Percentiles rank a stretch among this genome's conserved stretches.
These are phyloP conservation scores for Tragelaphus strepsiceros DNA, from an alignment of 2,113 vertebrate genomes.

Conservation along the genomic window DNA sequence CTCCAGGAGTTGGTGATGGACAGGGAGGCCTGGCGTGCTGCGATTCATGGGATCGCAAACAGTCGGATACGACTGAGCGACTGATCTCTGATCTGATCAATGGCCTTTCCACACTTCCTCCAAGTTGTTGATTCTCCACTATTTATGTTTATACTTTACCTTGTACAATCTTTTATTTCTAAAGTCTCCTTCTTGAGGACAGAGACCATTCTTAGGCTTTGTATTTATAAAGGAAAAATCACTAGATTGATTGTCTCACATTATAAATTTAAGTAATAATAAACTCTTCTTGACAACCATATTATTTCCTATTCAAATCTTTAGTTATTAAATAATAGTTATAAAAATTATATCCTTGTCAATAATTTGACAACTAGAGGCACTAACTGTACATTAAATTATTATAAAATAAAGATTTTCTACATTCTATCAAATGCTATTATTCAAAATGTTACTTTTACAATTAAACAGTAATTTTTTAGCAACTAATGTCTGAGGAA, in stretches of 20 bases:
- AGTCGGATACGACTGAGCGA: too few relatives aligned
- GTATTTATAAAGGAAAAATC: neutral
- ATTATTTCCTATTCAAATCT: neutral
- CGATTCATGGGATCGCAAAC: too few relatives aligned
- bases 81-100: too few relatives aligned
- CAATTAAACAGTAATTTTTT: neutral
- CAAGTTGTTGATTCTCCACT: neutral
- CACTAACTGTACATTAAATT: neutral
- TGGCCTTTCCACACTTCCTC: neutral
- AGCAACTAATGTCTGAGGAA: neutral
- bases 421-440: neutral
- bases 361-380: neutral
- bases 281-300: neutral
- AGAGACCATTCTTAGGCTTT: neutral
- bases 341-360: neutral
- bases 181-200: neutral
- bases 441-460: neutral
- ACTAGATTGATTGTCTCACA: neutral
- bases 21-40: too few relatives aligned
- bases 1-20: too few relatives aligned
- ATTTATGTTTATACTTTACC: neutral
- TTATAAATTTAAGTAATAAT: neutral
- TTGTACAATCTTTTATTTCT: neutral
- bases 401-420: neutral
- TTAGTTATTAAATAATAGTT: neutral